Percentiles rank a stretch among this genome's conserved stretches.
Evolutionary conservation across 2,113 vertebrate species (phyloP).

Genomic region (Mugil cephalus): DNA sequence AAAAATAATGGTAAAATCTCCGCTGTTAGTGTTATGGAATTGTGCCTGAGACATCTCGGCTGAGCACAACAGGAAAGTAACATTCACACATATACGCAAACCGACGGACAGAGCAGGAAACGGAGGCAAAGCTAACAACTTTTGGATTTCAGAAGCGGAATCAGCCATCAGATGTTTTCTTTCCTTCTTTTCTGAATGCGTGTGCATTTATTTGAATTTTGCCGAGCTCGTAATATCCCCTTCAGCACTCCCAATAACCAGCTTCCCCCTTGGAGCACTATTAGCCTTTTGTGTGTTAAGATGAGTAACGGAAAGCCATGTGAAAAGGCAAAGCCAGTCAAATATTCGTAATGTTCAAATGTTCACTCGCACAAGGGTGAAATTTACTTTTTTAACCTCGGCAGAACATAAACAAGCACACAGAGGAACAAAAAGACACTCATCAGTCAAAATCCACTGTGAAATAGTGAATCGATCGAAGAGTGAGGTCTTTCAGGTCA

Average conservation of each 20-base stretch:
- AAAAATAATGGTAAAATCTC: slow-evolving; percentile 26
- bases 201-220: slow-evolving; percentile 1
- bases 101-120: neutral
- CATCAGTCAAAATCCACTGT: slow-evolving; percentile 11
- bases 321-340: slow-evolving; percentile 6
- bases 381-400: neutral
- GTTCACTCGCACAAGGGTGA: neutral
- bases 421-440: neutral
- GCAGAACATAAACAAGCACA: neutral
- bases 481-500: slow-evolving; percentile 20
- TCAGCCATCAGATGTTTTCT: neutral
- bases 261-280: neutral
- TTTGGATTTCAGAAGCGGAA: slow-evolving; percentile 1
- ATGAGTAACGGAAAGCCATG: neutral
- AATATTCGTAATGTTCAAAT: too few species aligned
- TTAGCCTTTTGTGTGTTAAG: neutral
- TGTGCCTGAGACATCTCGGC: slow-evolving; percentile 27
- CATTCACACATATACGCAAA: neutral
- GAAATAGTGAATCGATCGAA: slow-evolving; percentile 15
- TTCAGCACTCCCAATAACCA: neutral
- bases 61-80: slow-evolving; percentile 8
- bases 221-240: neutral
- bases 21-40: slow-evolving; percentile 29
- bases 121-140: neutral
- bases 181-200: neutral